These are phyloP conservation scores for Anastatus disparis DNA, from an alignment of 1,140 invertebrate genomes.

Conservation along the genomic window DNA sequence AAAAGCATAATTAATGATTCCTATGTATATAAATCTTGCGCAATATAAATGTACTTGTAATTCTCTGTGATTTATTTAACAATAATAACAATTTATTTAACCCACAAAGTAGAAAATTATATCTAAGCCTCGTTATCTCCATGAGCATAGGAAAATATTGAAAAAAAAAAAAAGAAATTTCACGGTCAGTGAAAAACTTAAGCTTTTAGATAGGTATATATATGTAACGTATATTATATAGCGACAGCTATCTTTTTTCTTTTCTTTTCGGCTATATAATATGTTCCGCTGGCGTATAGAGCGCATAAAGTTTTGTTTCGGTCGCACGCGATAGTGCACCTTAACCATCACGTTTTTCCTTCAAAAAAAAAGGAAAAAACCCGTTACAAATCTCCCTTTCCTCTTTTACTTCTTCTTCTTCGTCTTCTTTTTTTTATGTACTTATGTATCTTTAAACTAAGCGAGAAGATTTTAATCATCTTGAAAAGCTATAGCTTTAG, in stretches of 20 bases:
- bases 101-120: neutral
- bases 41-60: too few relatives aligned
- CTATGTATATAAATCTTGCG: too few relatives aligned
- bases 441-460: too few relatives aligned
- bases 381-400: conserved; percentile 26
- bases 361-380: conserved; percentile 38
- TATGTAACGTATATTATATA: neutral
- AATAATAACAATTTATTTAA: neutral
- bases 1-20: too few relatives aligned
- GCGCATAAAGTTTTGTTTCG: neutral
- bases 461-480: conserved; percentile 36
- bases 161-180: conserved; percentile 3
- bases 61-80: neutral
- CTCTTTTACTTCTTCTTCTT: too few relatives aligned
- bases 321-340: conserved; percentile 21
- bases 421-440: too few relatives aligned
- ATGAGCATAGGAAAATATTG: neutral
- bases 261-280: too few relatives aligned
- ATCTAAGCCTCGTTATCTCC: neutral
- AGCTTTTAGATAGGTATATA: too few relatives aligned
- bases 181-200: conserved; percentile 2
- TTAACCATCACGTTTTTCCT: conserved; percentile 23
- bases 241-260: conserved; percentile 16
- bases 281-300: neutral
- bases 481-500: neutral